Evolutionary conservation across 1,140 invertebrate genomes (phyloP), one percentile per base, ranked within the genome.

Genomic region (Caenorhabditis briggsae): DNA sequence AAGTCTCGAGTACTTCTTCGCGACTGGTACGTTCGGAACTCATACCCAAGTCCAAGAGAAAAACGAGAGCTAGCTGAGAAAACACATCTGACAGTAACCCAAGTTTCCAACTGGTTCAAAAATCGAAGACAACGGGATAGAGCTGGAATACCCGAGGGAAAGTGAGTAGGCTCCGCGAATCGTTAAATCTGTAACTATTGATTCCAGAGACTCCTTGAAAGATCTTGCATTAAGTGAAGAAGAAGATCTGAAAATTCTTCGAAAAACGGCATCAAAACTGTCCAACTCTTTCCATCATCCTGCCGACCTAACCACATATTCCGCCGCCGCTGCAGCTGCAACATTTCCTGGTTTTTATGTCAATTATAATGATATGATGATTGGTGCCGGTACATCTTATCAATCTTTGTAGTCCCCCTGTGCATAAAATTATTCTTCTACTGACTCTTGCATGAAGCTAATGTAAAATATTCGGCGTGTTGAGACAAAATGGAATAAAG

Each of bases 41-140:
- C 96, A 2, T 98, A 98, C 94, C 96, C 97, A 25, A 96, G 96
- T 88, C 96, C 97, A 0, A 93, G 97, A 64, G 97, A 99, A 92
- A 99, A 99, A 93, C 94, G 97, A 88, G 97, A 99, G 93, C 93
- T 99, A 87, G 96, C 98, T 93, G 96, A 95, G 12, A 99, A 84
- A 55, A 84, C 83, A n/a, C 55, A 70, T 48, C 25, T 87, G 43
- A 86, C 85, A 25, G 64, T 86, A 3, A 86, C 85, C 18, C 83
- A 87, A 48, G 95, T 95, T 88, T 96, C 95, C 92, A 98, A 98
- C 94, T 98, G 97, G 97, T 98, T 98, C 94, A 98, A 98, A 93
- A 98, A 98, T 93, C 94, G 97, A 89, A 94, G 97, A 93, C 97
- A 98, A 93, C 94, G 97, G 88, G 97, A 99, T 93, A 94, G 97